Base-by-base conservation (phyloP, 2,888 invertebrate species). In the Rotaria macrura region DNA sequence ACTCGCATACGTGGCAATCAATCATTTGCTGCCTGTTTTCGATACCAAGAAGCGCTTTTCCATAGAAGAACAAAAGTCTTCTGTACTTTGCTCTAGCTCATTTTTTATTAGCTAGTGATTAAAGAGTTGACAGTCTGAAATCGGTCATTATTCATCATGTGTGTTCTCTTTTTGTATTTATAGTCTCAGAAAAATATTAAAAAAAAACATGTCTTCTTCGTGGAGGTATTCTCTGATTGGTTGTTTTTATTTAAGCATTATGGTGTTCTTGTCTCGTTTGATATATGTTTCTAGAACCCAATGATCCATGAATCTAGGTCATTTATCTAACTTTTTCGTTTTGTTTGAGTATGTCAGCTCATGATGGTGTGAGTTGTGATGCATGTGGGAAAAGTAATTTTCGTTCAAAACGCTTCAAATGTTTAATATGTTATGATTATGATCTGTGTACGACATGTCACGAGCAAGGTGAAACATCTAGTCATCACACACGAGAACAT, bases 381-480 rank as follows among this genome's bases (percentile, higher is more conserved):
- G 95, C 96, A 91, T 98, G 98, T 93, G 93, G 96, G 92, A 96
- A 96, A 93, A 95, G 95, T 91, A 97, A 97, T 92, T 98, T 98
- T 92, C 94, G 95, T 92, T 97, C 97, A 90, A 94, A 96, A 91
- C 94, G 98, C 90, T 99, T 96, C 93, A 99, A 99, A 93, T 99
- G 98, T 93, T 94, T 99, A 91, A 94, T 97, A 90, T 99, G 98
- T 93, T 97, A 96, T 92, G 98, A 99, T 93, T 99, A 97, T 93
- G 98, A 99, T 93, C 93, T 99, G 89, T 99, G 98, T 93, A 95
- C 96, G 89, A 94, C 94, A 89, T 98, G 97, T 92, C 97, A 95
- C 92, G 96, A 97, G 91, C 74, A 84, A 83, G 79, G 54, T 3
- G 52, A 84, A 54, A 47, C 23, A 40, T 79, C 79, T 25, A 43